phyloP scores from a whole-genome alignment of 2,113 vertebrate species.

The human region DNA sequence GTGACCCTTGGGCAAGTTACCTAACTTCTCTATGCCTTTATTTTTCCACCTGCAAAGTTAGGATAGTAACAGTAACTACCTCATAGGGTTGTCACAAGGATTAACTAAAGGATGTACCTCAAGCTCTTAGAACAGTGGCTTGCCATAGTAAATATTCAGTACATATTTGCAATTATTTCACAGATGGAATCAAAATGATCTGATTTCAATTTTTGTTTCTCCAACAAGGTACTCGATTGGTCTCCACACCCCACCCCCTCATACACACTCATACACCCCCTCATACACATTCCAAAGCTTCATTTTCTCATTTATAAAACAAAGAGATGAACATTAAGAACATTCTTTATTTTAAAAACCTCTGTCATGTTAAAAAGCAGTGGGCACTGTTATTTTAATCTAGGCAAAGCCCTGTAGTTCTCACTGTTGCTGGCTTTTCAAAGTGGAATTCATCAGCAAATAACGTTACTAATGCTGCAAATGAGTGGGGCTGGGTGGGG shows the following conservation, averaged over 20 bases:
- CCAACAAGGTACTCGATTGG: neutral
- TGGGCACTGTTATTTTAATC: neutral
- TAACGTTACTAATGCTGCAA: neutral
- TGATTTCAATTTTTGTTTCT: neutral
- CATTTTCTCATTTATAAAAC: neutral
- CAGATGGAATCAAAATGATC: neutral
- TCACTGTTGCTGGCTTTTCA: neutral
- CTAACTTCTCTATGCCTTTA: neutral
- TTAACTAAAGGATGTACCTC: neutral
- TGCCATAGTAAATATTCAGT: neutral
- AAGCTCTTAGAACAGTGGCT: neutral
- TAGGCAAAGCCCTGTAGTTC: neutral
- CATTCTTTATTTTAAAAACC: neutral
- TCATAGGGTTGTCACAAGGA: neutral
- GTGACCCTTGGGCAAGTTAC: neutral
- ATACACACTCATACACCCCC: fast-evolving
- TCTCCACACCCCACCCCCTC: neutral
- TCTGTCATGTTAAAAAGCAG: neutral
- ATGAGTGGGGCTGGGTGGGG: neutral
- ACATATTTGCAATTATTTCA: neutral
- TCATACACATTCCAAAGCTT: neutral
- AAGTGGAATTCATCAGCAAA: constrained; percentile 26
- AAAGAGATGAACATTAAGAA: neutral
- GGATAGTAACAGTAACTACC: neutral
- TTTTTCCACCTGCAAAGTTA: neutral